Conservation (phyloP, 1,140 invertebrate genomes). For the Reticulitermes speratus region DNA sequence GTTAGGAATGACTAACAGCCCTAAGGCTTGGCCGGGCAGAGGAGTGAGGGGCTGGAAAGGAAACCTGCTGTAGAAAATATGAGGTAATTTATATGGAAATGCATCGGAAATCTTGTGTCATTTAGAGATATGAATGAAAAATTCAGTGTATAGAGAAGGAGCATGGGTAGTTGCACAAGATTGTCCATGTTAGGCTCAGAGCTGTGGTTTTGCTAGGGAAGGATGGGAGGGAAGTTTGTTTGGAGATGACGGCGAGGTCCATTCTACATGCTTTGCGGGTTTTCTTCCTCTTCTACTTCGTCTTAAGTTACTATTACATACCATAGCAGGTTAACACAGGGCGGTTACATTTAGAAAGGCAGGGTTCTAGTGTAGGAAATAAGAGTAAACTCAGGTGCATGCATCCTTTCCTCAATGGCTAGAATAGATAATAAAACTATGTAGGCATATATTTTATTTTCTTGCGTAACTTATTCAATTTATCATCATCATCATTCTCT, state of each 20-base stretch:
- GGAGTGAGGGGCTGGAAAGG: not conserved
- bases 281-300: no score
- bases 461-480: no score
- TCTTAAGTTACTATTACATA: no score
- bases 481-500: no score
- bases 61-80: constrained; percentile 36
- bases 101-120: constrained; percentile 38
- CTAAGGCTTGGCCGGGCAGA: not conserved
- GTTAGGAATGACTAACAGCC: constrained; percentile 36
- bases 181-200: not conserved
- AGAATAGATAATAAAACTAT: no score
- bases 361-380: no score
- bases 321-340: not conserved
- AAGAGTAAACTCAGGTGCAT: no score
- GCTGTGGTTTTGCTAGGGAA: not conserved
- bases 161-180: constrained; percentile 8
- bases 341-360: not conserved
- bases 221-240: not conserved
- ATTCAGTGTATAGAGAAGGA: constrained; percentile 34
- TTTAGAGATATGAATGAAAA: constrained; percentile 40
- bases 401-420: no score
- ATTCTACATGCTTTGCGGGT: not conserved
- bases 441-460: no score
- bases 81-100: constrained; percentile 39
- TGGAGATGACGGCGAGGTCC: not conserved